Conservation (phyloP, 1,140 invertebrate species). For the Elymnias hypermnestra region DNA sequence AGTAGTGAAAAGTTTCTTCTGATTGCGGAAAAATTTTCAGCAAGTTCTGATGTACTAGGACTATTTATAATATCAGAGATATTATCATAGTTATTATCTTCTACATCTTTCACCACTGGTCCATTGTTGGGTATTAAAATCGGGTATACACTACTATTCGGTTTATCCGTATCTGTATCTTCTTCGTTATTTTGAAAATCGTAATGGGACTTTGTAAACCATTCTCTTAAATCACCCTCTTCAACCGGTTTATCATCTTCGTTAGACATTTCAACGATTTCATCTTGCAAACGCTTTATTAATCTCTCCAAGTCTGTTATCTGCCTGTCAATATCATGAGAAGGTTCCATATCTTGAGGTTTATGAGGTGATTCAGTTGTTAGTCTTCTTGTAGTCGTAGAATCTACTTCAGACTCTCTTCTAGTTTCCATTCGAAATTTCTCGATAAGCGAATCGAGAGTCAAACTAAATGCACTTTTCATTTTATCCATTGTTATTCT, state of each 20-base stretch:
- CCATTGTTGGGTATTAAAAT: background rate
- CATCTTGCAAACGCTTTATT: constrained; percentile 40
- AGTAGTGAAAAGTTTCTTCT: constrained; percentile 19
- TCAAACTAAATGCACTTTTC: constrained; percentile 7
- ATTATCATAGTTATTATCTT: background rate
- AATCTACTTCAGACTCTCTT: constrained; percentile 17
- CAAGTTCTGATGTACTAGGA: background rate
- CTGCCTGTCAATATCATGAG: constrained; percentile 34
- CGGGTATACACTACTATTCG: constrained; percentile 6
- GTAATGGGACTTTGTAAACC: constrained; percentile 1
- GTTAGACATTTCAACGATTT: constrained; percentile 32
- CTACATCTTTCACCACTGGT: background rate
- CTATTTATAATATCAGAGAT: background rate
- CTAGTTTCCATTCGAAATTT: constrained; percentile 20
- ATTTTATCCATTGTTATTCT: constrained; percentile 35
- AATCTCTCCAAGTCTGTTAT: constrained; percentile 40
- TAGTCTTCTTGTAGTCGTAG: constrained; percentile 20
- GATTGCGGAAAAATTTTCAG: constrained; percentile 7
- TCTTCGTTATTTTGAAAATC: background rate
- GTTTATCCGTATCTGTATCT: background rate
- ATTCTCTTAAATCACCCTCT: background rate
- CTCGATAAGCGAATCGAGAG: constrained; percentile 24
- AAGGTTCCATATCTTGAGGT: constrained; percentile 1
- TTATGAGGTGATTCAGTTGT: constrained; percentile 28
- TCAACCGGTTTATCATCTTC: constrained; percentile 8